phyloP scores from a whole-genome alignment of 2,113 vertebrate genomes.

The Psittacus erithacus region DNA sequence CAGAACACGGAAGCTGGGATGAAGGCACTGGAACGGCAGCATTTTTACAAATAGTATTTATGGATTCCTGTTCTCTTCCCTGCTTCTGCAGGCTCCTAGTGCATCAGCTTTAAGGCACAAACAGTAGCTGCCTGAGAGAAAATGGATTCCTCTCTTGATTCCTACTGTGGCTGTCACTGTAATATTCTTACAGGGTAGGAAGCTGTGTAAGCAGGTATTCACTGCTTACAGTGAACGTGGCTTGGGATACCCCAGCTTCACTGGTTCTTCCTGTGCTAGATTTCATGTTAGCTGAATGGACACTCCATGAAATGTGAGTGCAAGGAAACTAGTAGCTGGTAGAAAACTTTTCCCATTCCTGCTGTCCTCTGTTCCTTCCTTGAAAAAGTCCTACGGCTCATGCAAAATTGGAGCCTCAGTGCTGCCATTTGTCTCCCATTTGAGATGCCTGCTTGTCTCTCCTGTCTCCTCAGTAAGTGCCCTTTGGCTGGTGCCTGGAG shows the following conservation, averaged over 20 bases:
- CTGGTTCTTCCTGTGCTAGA: not conserved
- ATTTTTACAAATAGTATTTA: not conserved
- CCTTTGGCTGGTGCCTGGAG: not conserved
- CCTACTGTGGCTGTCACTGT: not conserved
- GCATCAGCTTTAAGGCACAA: not conserved
- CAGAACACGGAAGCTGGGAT: not conserved
- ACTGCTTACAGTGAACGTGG: accelerated
- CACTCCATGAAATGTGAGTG: not conserved
- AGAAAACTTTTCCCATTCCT: not conserved
- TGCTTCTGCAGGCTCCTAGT: not conserved
- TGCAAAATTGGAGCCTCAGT: not conserved
- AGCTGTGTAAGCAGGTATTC: not conserved
- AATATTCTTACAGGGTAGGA: not conserved
- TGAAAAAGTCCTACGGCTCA: not conserved
- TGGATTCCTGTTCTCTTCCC: not conserved
- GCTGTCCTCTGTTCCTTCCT: not conserved
- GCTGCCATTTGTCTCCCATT: not conserved
- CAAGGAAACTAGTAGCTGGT: not conserved
- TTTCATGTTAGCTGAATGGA: not conserved
- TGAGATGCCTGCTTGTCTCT: not conserved
- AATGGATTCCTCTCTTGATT: not conserved
- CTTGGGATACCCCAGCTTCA: not conserved
- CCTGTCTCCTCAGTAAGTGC: not conserved
- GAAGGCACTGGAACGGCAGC: not conserved
- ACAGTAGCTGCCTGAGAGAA: not conserved